Conservation (phyloP, 2,888 invertebrate species). For the Sarcophaga subvicina region DNA sequence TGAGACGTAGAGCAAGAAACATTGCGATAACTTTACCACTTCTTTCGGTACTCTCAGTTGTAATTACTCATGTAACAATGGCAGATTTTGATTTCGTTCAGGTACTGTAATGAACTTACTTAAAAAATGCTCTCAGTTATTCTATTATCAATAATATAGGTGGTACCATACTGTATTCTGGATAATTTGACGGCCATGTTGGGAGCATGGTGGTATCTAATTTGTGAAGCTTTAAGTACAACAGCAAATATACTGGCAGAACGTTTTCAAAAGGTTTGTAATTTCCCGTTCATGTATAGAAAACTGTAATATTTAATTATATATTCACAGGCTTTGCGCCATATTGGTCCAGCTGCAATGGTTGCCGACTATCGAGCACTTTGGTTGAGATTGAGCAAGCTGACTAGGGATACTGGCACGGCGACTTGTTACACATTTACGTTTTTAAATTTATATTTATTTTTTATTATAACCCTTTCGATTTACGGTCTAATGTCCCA, state of each 20-base stretch:
- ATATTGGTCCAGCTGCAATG: conserved; percentile 87
- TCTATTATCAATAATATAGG: conserved; percentile 75
- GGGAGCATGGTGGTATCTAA: conserved; percentile 88
- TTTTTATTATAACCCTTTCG: conserved; percentile 88
- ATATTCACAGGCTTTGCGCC: conserved; percentile 83
- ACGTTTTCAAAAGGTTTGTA: conserved; percentile 85
- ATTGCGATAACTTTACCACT: conserved; percentile 85
- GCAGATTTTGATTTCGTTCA: conserved; percentile 86
- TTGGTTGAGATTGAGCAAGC: conserved; percentile 87
- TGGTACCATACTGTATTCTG: conserved; percentile 87
- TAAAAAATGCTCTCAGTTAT: not conserved
- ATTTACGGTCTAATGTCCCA: conserved; percentile 89
- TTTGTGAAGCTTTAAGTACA: conserved; percentile 86
- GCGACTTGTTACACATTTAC: conserved; percentile 87
- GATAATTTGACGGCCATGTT: conserved; percentile 87
- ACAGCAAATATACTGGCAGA: conserved; percentile 87
- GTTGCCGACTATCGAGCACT: conserved; percentile 88
- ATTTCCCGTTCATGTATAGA: not conserved
- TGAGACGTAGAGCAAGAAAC: conserved; percentile 84
- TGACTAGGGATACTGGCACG: conserved; percentile 86
- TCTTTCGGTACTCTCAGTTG: conserved; percentile 85
- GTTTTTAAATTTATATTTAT: conserved; percentile 87
- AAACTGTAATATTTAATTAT: conserved; percentile 29
- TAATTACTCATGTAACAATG: conserved; percentile 88
- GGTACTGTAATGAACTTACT: conserved; percentile 77